Evolutionary conservation across 2,797 vertebrate species (phyloP).

Genomic region (Caiman crocodilus): DNA sequence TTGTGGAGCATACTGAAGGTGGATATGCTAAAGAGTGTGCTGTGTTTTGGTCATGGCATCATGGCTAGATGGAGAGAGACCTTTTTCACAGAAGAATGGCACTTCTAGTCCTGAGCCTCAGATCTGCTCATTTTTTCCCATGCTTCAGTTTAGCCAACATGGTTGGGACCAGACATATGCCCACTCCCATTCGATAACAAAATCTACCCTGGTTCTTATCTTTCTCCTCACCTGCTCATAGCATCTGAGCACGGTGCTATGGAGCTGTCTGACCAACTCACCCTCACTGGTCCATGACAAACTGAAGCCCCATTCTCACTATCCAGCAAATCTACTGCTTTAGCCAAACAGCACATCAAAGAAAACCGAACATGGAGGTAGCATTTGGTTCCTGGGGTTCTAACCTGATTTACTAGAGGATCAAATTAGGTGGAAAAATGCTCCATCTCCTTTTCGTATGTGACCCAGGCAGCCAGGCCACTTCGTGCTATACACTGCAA

Average conservation of each 20-base stretch:
- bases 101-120: background rate
- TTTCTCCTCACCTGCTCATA: too few species aligned
- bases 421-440: conserved; percentile 18
- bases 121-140: background rate
- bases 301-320: background rate
- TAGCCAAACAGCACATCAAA: background rate
- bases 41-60: background rate
- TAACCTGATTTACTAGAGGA: conserved; percentile 27
- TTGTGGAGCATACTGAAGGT: background rate
- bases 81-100: background rate
- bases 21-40: background rate
- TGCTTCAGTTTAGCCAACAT: background rate
- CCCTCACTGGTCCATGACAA: background rate
- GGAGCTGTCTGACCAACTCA: too few species aligned
- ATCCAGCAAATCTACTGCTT: too few species aligned
- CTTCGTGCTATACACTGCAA: background rate
- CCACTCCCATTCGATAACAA: too few species aligned
- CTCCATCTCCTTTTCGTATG: background rate
- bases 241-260: too few species aligned
- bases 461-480: background rate
- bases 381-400: background rate
- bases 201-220: too few species aligned
- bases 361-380: conserved; percentile 8
- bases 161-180: background rate
- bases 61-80: background rate